phyloP scores from a whole-genome alignment of 2,797 vertebrate genomes.

The Astyanax mexicanus region DNA sequence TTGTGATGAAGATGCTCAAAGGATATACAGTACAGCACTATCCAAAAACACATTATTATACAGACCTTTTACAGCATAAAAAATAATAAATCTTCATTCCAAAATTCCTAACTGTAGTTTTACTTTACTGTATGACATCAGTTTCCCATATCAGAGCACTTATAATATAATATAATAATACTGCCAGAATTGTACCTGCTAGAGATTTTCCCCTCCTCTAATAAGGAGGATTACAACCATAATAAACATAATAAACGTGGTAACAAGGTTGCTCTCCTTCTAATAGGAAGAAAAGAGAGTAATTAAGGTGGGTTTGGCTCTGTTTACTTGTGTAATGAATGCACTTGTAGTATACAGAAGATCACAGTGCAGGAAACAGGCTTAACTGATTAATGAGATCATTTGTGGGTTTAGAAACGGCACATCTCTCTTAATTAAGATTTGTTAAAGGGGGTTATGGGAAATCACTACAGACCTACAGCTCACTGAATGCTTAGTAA shows the following conservation, averaged over 20 bases:
- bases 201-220: background rate
- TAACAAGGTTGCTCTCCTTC: slow-evolving; percentile 35
- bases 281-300: slow-evolving; percentile 43
- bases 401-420: slow-evolving; percentile 32
- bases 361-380: slow-evolving; percentile 16
- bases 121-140: too few relatives aligned
- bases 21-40: too few relatives aligned
- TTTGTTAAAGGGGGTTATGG: slow-evolving; percentile 26
- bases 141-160: too few relatives aligned
- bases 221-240: slow-evolving; percentile 32
- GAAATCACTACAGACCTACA: slow-evolving; percentile 24
- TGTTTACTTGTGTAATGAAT: slow-evolving; percentile 39
- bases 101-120: too few relatives aligned
- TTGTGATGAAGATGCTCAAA: too few relatives aligned
- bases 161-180: too few relatives aligned
- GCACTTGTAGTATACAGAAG: slow-evolving; percentile 24
- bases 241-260: slow-evolving; percentile 23
- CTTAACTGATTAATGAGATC: slow-evolving; percentile 50
- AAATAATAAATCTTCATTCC: too few relatives aligned
- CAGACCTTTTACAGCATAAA: too few relatives aligned
- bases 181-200: too few relatives aligned
- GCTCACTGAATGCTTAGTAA: background rate
- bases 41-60: too few relatives aligned
- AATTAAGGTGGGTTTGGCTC: slow-evolving; percentile 46
- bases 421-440: slow-evolving; percentile 43